Conservation (phyloP, 2,888 invertebrate species). For the Drosophila recens region DNA sequence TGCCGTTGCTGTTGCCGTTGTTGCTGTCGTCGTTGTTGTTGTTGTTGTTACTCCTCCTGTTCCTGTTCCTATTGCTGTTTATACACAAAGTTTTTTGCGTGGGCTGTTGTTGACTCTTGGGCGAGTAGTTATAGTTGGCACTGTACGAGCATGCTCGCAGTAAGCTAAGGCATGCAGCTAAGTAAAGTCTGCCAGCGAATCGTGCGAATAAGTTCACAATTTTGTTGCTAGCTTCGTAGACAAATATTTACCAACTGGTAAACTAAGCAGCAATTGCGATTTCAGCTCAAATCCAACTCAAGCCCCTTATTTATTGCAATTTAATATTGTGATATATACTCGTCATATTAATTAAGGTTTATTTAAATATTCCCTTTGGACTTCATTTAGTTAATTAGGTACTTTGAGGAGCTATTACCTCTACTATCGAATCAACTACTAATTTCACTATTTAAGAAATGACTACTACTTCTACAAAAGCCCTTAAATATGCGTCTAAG, state of each 20-base stretch:
- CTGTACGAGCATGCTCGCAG: conserved; percentile 24
- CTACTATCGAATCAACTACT: background rate
- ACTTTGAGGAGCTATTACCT: background rate
- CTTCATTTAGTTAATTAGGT: background rate
- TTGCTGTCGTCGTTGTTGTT: too few relatives aligned
- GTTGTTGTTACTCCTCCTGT: conserved; percentile 34
- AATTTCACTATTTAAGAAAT: background rate
- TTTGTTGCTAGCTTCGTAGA: conserved; percentile 39
- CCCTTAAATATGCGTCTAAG: too few relatives aligned
- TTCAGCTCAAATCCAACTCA: conserved; percentile 20
- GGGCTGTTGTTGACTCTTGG: conserved; percentile 47
- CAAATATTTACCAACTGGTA: conserved; percentile 61
- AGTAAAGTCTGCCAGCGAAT: conserved; percentile 67
- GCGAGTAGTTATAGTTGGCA: conserved; percentile 60
- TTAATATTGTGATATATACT: conserved; percentile 1
- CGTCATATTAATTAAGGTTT: conserved; percentile 8
- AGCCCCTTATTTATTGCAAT: conserved; percentile 11
- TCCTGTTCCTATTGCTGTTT: conserved; percentile 49
- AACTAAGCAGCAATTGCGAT: conserved; percentile 39
- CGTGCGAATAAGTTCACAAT: conserved; percentile 71
- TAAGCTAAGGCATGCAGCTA: conserved; percentile 42
- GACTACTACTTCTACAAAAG: background rate
- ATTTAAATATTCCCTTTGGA: background rate
- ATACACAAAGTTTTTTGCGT: conserved; percentile 63
- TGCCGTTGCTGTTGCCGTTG: conserved; percentile 17